Evolutionary conservation across 2,888 invertebrate species (phyloP).

Genomic region (Onchidella celtica): DNA sequence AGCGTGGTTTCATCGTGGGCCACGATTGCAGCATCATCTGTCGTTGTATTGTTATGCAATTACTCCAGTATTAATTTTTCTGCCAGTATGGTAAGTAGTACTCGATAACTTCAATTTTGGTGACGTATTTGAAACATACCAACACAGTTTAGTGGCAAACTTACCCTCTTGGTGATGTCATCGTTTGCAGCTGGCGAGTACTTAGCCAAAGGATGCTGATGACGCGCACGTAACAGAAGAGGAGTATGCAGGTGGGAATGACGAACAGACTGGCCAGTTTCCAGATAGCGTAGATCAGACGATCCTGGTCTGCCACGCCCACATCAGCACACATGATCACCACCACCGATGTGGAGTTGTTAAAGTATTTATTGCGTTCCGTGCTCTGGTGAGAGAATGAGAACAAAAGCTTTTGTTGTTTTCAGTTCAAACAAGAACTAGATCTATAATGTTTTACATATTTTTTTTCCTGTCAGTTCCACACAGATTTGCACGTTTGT

Average conservation of each 20-base stretch:
- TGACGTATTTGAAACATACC: too few species aligned
- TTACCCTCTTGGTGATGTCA: conserved; percentile 61
- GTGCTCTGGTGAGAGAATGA: conserved; percentile 56
- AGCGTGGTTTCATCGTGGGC: too few species aligned
- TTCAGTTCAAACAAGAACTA: too few species aligned
- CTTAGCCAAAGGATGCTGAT: conserved; percentile 80
- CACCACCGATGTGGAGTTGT: conserved; percentile 60
- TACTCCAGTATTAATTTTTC: too few species aligned
- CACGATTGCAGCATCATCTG: too few species aligned
- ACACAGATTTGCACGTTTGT: too few species aligned
- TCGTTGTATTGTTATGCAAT: too few species aligned
- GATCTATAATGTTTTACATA: too few species aligned
- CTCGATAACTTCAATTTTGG: too few species aligned
- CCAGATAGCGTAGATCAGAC: conserved; percentile 74
- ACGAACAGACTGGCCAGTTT: conserved; percentile 78
- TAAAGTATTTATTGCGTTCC: conserved; percentile 60
- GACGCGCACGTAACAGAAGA: conserved; percentile 79
- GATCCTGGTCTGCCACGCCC: conserved; percentile 42
- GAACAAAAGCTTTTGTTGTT: background rate
- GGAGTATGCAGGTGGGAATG: conserved; percentile 77
- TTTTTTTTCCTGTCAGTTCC: too few species aligned
- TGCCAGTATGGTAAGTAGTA: too few species aligned
- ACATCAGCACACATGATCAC: conserved; percentile 62
- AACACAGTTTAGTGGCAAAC: background rate
- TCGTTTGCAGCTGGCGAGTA: conserved; percentile 76